A percentile compares a stretch with the other conserved stretches of the same genome.
These are phyloP conservation scores for Seriola dumerili DNA, from an alignment of 2,113 vertebrate species.

Conservation along the genomic window DNA sequence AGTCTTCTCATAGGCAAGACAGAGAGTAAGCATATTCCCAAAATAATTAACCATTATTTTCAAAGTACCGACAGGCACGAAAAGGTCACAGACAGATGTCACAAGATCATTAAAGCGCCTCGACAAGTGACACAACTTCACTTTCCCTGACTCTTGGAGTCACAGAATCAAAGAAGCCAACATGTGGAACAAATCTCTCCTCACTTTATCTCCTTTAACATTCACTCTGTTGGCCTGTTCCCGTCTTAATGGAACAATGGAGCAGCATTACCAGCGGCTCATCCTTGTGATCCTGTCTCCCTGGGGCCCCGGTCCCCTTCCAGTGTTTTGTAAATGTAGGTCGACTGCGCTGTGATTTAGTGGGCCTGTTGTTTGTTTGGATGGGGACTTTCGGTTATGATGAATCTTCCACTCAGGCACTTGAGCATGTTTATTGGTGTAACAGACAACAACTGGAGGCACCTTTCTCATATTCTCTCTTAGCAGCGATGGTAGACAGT, in stretches of 20 bases:
- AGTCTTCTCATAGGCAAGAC: constrained; percentile 7
- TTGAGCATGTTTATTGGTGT: constrained; percentile 32
- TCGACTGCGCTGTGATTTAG: constrained; percentile 66
- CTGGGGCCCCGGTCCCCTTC: constrained; percentile 65
- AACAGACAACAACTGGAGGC: constrained; percentile 31
- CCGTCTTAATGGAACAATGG: constrained; percentile 76
- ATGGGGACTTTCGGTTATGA: constrained; percentile 49
- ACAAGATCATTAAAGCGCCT: constrained; percentile 5
- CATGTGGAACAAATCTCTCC: constrained; percentile 63
- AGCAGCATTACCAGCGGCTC: constrained; percentile 79
- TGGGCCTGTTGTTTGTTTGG: constrained; percentile 57
- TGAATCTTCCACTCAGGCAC: constrained; percentile 20
- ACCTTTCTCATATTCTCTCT: constrained; percentile 11
- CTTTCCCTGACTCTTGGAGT: constrained; percentile 50
- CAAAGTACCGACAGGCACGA: background rate
- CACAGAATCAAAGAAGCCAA: constrained; percentile 40
- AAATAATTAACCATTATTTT: background rate
- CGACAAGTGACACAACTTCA: constrained; percentile 31
- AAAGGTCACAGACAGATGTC: constrained; percentile 26
- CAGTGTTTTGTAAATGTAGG: constrained; percentile 76
- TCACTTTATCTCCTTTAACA: constrained; percentile 75
- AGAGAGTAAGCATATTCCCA: background rate
- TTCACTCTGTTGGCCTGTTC: constrained; percentile 67
- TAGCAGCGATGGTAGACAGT: constrained; percentile 19
- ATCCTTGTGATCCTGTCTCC: constrained; percentile 80